A percentile compares a stretch with the other conserved stretches of the same genome.
Conservation (phyloP, 2,888 invertebrate genomes). For the Dermolepida albohirtum region DNA sequence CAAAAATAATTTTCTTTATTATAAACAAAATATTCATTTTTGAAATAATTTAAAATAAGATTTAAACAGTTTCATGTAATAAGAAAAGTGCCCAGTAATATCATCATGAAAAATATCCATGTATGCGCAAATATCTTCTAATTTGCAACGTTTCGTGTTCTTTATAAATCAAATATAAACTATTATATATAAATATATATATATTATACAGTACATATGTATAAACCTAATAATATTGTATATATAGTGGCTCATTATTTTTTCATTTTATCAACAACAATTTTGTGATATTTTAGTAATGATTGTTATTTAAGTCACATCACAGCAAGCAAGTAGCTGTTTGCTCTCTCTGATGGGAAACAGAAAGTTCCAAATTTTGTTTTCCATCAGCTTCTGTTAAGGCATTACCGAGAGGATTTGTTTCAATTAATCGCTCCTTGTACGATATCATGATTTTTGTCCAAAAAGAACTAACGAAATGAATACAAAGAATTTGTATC, state of each 20-base stretch:
- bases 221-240: slow-evolving; percentile 46
- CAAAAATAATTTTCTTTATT: no score
- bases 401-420: slow-evolving; percentile 46
- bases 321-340: slow-evolving; percentile 63
- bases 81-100: no score
- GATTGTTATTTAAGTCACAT: slow-evolving; percentile 70
- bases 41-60: no score
- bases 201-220: slow-evolving; percentile 53
- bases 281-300: slow-evolving; percentile 72
- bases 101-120: no score
- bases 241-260: slow-evolving; percentile 66
- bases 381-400: slow-evolving; percentile 53
- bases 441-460: not conserved
- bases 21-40: no score
- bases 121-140: slow-evolving; percentile 25
- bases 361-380: slow-evolving; percentile 49
- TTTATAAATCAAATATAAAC: slow-evolving; percentile 44
- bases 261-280: slow-evolving; percentile 69
- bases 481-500: slow-evolving; percentile 17
- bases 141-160: slow-evolving; percentile 15
- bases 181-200: slow-evolving; percentile 33
- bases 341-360: slow-evolving; percentile 58
- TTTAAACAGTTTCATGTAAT: no score
- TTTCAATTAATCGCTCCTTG: slow-evolving; percentile 25
- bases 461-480: slow-evolving; percentile 15